phyloP scores from a whole-genome alignment of 2,888 invertebrate genomes.

The Meandrusa payeni region DNA sequence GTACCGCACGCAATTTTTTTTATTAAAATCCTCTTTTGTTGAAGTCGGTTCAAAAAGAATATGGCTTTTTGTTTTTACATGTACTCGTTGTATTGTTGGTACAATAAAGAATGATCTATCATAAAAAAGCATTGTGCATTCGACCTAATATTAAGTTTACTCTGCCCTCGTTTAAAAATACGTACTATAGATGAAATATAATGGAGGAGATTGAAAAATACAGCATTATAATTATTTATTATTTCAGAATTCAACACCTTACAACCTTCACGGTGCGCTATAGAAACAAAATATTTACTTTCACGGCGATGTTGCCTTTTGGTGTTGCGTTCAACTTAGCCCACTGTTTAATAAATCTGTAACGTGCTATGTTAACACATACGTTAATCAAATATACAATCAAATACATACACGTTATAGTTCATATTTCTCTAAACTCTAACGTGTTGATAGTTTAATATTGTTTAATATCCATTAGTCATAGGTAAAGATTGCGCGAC shows the following conservation, averaged over 20 bases:
- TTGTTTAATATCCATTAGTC: constrained; percentile 19
- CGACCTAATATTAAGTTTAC: no score
- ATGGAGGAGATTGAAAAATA: no score
- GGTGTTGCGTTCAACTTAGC: constrained; percentile 17
- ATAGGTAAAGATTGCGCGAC: constrained; percentile 24
- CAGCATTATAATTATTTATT: constrained; percentile 6
- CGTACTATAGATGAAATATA: no score
- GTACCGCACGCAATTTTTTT: no score
- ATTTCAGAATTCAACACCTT: constrained; percentile 12
- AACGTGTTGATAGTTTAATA: neutral
- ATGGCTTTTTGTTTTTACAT: no score
- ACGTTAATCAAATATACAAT: constrained; percentile 2
- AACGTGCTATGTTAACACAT: constrained; percentile 3
- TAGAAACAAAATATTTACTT: constrained; percentile 25
- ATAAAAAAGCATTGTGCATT: no score
- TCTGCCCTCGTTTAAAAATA: no score
- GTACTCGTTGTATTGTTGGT: no score
- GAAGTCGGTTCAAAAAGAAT: no score
- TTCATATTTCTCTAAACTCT: constrained; percentile 10
- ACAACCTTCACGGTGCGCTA: constrained; percentile 21
- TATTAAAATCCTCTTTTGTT: no score
- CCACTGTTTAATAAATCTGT: constrained; percentile 10
- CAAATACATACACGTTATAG: constrained; percentile 9
- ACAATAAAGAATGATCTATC: no score
- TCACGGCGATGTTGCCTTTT: constrained; percentile 22